phyloP scores from a whole-genome alignment of 2,113 vertebrate genomes.

The Oophaga pumilio region DNA sequence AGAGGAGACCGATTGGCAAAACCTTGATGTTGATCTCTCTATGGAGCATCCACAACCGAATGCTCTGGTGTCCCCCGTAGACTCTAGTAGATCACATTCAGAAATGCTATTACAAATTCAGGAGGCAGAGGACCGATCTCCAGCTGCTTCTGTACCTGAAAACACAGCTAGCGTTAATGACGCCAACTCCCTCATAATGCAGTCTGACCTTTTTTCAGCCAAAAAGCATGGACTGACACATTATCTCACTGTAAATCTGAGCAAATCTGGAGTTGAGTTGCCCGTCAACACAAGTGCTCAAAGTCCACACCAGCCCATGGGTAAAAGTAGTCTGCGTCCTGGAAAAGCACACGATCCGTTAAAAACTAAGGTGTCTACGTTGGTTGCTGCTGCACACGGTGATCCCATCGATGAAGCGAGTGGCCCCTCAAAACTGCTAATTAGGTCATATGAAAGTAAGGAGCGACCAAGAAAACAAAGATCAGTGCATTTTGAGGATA shows the following conservation, averaged over 20 bases:
- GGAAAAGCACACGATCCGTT: neutral
- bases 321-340: neutral
- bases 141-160: neutral
- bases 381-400: neutral
- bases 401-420: neutral
- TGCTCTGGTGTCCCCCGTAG: neutral
- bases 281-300: neutral
- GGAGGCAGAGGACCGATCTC: neutral
- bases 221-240: slow-evolving; percentile 70
- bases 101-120: neutral
- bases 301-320: neutral
- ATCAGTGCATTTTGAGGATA: neutral
- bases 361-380: neutral
- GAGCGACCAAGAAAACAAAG: neutral
- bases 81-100: neutral
- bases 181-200: neutral
- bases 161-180: neutral
- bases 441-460: neutral
- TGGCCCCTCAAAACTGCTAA: neutral
- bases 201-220: neutral
- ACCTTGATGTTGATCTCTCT: neutral
- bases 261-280: slow-evolving; percentile 31
- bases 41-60: slow-evolving; percentile 3
- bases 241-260: slow-evolving; percentile 73
- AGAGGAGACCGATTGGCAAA: neutral